Percentiles rank a stretch among this genome's conserved stretches.
These are phyloP conservation scores for Hetaerina americana DNA, from an alignment of 1,140 invertebrate genomes.

Conservation along the genomic window DNA sequence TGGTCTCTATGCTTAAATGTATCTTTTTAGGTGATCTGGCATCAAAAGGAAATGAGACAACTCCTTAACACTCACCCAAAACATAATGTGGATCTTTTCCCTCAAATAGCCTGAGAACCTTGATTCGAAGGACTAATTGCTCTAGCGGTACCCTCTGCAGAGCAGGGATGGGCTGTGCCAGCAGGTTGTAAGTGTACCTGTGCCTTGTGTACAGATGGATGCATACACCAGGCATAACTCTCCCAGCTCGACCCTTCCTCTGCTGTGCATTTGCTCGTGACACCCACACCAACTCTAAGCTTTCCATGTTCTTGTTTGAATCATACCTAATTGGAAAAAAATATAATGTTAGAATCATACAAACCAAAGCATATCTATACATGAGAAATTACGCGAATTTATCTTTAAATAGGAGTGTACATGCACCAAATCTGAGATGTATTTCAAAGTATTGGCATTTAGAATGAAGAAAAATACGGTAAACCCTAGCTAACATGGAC, in stretches of 20 bases:
- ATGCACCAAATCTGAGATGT: too few relatives aligned
- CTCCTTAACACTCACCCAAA: slow-evolving; percentile 33
- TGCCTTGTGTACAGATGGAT: slow-evolving; percentile 68
- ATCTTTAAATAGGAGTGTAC: too few relatives aligned
- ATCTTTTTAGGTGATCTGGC: too few relatives aligned
- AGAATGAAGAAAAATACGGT: too few relatives aligned
- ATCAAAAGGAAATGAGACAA: background rate
- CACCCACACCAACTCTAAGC: slow-evolving; percentile 64
- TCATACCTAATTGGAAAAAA: slow-evolving; percentile 45
- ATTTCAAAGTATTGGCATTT: too few relatives aligned
- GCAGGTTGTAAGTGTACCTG: slow-evolving; percentile 44
- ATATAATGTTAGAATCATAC: too few relatives aligned
- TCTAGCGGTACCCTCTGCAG: slow-evolving; percentile 73
- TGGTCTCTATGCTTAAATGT: too few relatives aligned
- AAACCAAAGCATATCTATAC: too few relatives aligned
- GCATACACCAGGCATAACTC: slow-evolving; percentile 72
- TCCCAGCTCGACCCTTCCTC: slow-evolving; percentile 71
- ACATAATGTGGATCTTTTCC: slow-evolving; percentile 50
- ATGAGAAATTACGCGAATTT: too few relatives aligned
- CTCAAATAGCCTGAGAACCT: slow-evolving; percentile 52
- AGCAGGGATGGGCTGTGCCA: slow-evolving; percentile 64
- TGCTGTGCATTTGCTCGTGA: slow-evolving; percentile 68
- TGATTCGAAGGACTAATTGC: slow-evolving; percentile 76
- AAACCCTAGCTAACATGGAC: too few relatives aligned
- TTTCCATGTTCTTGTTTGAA: slow-evolving; percentile 72